Percentiles rank a stretch among this genome's conserved stretches.
phyloP scores from a whole-genome alignment of 92 coral and sea anemone genomes.

The Siderastrea radians region DNA sequence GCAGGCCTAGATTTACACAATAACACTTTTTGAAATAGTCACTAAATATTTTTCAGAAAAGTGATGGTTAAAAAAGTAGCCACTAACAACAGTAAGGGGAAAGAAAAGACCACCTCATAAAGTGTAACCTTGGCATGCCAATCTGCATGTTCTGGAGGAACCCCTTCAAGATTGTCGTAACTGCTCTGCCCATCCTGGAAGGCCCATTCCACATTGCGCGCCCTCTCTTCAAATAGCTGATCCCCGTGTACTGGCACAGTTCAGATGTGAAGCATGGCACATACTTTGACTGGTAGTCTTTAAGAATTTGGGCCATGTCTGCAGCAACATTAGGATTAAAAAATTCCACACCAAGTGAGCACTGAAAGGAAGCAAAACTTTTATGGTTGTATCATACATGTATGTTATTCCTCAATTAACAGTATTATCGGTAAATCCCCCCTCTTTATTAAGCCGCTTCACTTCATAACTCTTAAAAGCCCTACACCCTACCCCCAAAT shows the following conservation, averaged over 20 bases:
- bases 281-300: constrained; percentile 25
- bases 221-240: constrained; percentile 70
- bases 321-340: constrained; percentile 62
- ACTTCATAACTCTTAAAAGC: too few species aligned
- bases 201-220: constrained; percentile 65
- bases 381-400: not conserved
- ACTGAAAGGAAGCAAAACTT: constrained; percentile 30
- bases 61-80: not conserved
- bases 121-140: constrained; percentile 73
- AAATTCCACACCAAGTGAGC: constrained; percentile 58
- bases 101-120: constrained; percentile 31
- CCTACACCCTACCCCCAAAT: too few species aligned
- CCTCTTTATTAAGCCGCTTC: too few species aligned
- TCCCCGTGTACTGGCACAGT: constrained; percentile 64
- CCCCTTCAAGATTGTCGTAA: constrained; percentile 48
- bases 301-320: constrained; percentile 56
- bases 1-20: too few species aligned
- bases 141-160: constrained; percentile 66
- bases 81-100: too few species aligned
- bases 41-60: not conserved
- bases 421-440: too few species aligned
- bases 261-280: constrained; percentile 9
- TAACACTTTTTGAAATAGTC: not conserved
- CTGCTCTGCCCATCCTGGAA: constrained; percentile 40
- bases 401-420: not conserved